phyloP scores from a whole-genome alignment of 2,888 invertebrate genomes.

The Rosalia funebris region DNA sequence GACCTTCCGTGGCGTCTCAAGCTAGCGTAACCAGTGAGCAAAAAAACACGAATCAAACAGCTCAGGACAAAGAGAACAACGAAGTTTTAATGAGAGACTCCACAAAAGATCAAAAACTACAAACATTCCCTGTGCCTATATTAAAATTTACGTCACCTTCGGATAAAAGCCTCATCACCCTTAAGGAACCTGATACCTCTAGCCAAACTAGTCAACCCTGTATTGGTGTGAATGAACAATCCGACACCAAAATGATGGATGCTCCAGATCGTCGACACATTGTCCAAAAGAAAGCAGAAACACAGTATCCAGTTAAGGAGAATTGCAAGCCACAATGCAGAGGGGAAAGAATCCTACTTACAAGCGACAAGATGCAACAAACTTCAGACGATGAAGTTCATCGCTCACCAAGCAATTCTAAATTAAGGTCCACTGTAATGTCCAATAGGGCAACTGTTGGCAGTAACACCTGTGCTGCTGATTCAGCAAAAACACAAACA shows the following conservation, averaged over 20 bases:
- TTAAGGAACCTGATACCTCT: background rate
- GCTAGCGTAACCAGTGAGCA: background rate
- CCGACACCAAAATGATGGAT: background rate
- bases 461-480: background rate
- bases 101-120: background rate
- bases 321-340: background rate
- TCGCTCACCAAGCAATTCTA: slow-evolving; percentile 8
- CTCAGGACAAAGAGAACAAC: too few relatives aligned
- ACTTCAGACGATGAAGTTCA: slow-evolving; percentile 39
- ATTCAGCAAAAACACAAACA: background rate
- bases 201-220: background rate
- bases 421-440: background rate
- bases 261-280: background rate
- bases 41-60: background rate
- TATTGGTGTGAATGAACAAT: background rate
- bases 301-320: background rate
- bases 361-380: slow-evolving; percentile 39
- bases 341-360: slow-evolving; percentile 7
- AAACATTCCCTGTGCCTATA: slow-evolving; percentile 1
- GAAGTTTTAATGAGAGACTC: too few relatives aligned
- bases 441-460: background rate
- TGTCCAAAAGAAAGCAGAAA: background rate
- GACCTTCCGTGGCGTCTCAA: background rate
- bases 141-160: slow-evolving; percentile 3
- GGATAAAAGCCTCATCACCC: background rate